phyloP scores from a whole-genome alignment of 2,113 vertebrate species.

The Oceanites oceanicus region DNA sequence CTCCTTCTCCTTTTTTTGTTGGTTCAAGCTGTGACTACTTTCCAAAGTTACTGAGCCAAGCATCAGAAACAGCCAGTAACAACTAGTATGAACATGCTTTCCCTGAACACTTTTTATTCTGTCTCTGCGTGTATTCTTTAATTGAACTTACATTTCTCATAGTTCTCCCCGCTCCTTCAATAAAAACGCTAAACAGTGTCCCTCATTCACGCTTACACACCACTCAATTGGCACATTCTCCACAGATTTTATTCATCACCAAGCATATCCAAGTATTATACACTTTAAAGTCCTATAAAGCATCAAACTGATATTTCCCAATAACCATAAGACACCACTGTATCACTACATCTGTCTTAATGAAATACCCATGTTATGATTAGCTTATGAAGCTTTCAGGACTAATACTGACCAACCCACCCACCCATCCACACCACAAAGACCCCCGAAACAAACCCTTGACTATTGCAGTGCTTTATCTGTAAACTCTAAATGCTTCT shows the following conservation, averaged over 20 bases:
- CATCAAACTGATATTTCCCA: not conserved
- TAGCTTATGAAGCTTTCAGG: not conserved
- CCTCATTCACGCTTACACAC: not conserved
- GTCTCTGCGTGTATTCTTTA: not conserved
- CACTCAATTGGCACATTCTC: not conserved
- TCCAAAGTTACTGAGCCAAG: not conserved
- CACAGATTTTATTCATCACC: not conserved
- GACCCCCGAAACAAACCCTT: not conserved
- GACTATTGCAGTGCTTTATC: not conserved
- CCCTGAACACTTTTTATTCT: not conserved
- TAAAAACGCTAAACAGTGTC: not conserved
- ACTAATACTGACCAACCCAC: not conserved
- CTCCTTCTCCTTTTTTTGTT: not conserved
- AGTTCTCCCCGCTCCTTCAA: not conserved
- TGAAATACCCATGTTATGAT: not conserved
- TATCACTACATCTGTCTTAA: not conserved
- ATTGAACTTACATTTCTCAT: not conserved
- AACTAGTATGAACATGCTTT: not conserved
- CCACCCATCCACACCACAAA: rapidly evolving
- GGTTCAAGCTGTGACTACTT: not conserved
- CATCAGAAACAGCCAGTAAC: not conserved
- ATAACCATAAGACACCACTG: not conserved
- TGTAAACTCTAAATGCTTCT: not conserved
- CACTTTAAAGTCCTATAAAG: not conserved
- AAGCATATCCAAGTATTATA: not conserved